phyloP scores from a whole-genome alignment of 1,140 invertebrate genomes.

The Nymphalis io region DNA sequence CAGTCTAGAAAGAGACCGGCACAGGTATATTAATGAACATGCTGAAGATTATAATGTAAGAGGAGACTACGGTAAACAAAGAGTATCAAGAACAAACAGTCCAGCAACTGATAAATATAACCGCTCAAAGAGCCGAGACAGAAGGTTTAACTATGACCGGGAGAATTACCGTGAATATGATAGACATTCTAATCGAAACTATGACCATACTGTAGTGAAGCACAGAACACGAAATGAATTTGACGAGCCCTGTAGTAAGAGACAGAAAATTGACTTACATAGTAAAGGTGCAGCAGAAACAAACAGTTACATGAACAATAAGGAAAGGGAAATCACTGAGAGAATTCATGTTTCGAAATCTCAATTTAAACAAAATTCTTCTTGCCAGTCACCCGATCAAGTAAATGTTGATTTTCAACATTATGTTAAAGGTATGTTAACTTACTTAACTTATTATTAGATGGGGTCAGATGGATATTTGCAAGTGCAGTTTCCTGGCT shows the following conservation, averaged over 20 bases:
- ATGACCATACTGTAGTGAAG: conserved; percentile 42
- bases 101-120: conserved; percentile 49
- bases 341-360: conserved; percentile 8
- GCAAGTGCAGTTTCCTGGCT: too few relatives aligned
- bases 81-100: conserved; percentile 39
- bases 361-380: conserved; percentile 21
- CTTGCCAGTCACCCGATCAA: conserved; percentile 62
- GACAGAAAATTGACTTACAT: conserved; percentile 43
- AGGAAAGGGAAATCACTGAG: conserved; percentile 24
- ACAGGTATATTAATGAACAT: conserved; percentile 23
- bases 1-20: conserved; percentile 44
- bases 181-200: conserved; percentile 33
- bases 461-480: too few relatives aligned
- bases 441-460: conserved; percentile 10
- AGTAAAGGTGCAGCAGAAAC: conserved; percentile 20
- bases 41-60: conserved; percentile 17
- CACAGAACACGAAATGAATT: conserved; percentile 43
- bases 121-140: conserved; percentile 44
- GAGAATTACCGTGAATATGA: conserved; percentile 38
- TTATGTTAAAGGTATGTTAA: conserved; percentile 54
- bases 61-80: conserved; percentile 36
- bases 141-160: conserved; percentile 34
- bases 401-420: conserved; percentile 41
- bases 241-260: conserved; percentile 50
- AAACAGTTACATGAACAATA: conserved; percentile 32